These are phyloP conservation scores for Salmo trutta DNA, from an alignment of 2,797 vertebrate genomes.

Conservation along the genomic window DNA sequence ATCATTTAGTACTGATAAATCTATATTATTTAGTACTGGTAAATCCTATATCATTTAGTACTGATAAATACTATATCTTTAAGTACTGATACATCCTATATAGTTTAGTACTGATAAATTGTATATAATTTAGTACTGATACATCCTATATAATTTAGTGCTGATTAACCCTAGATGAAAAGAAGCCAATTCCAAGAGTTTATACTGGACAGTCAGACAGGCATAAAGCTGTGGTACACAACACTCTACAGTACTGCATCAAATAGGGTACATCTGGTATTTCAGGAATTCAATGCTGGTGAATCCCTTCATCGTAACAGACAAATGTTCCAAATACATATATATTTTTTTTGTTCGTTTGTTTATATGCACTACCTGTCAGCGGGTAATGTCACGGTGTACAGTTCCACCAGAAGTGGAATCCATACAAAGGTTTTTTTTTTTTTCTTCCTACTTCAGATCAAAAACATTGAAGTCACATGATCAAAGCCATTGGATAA, in stretches of 20 bases:
- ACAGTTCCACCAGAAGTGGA: slow-evolving; percentile 59
- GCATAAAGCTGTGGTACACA: slow-evolving; percentile 1
- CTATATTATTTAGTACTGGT: too few relatives aligned
- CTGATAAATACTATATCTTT: too few relatives aligned
- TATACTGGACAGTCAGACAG: slow-evolving; percentile 2
- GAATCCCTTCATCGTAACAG: slow-evolving; percentile 28
- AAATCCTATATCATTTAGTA: too few relatives aligned
- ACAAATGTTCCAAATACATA: slow-evolving; percentile 40
- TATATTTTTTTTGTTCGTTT: slow-evolving; percentile 50
- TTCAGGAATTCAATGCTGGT: neutral
- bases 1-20: too few relatives aligned
- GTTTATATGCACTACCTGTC: slow-evolving; percentile 59
- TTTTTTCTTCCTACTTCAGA: slow-evolving; percentile 57
- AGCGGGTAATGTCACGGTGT: slow-evolving; percentile 63
- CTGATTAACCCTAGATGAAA: neutral
- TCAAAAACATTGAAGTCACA: slow-evolving; percentile 75
- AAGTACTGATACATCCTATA: too few relatives aligned
- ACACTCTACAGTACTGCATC: neutral
- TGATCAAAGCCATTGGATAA: slow-evolving; percentile 80
- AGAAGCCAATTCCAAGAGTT: neutral
- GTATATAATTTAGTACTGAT: too few relatives aligned
- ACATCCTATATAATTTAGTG: neutral
- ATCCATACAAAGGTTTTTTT: slow-evolving; percentile 59
- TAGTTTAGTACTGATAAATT: too few relatives aligned
- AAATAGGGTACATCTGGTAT: neutral